Evolutionary conservation across 2,113 vertebrate genomes (phyloP), one percentile per base, ranked within the genome.

Genomic region (Corapipo altera): DNA sequence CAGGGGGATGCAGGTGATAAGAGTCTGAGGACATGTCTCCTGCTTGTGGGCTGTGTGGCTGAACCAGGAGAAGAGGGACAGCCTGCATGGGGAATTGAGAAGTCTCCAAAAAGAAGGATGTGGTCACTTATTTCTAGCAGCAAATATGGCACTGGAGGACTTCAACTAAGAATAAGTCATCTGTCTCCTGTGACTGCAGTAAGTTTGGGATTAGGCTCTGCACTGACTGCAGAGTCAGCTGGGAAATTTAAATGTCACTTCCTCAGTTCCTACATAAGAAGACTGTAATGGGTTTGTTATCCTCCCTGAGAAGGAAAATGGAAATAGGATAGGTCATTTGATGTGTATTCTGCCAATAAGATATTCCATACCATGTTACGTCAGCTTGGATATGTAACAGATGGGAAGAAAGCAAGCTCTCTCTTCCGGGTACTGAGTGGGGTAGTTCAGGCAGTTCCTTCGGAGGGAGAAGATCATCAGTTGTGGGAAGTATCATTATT

Each of bases 21-120:
- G 35, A 55, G 9, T 22, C 20, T 0, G 1, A 48, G 48, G 11
- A 57, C 21, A 0, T 23, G 43, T 57, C 37, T 51, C 10, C 33
- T 54, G 15, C 23, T 76, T 21, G 15, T 1, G 2, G 26, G 6
- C 4, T 66, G 11, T 4, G 43, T 58, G 28, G 9, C 65, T n/a
- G 27, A 32, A 26, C 33, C n/a, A 9, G 67, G 49, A 69, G 43
- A 64, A 54, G 37, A 64, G 48, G 26, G 46, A 23, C 12, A 58
- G n/a, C 66, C 7, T 2, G 0, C 13, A 22, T 2, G 16, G 12
- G 5, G 17, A 35, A 54, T 8, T 5, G 44, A 44, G 52, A 54
- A 33, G 27, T 27, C 39, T 46, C 10, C 32, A 41, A 22, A 37
- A 67, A n/a, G 11, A 39, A 14, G 4, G 43, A 11, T 32, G 26